A percentile compares a stretch with the other conserved stretches of the same genome.
phyloP scores from a whole-genome alignment of 1,140 invertebrate genomes.

The Drosophila funebris region DNA sequence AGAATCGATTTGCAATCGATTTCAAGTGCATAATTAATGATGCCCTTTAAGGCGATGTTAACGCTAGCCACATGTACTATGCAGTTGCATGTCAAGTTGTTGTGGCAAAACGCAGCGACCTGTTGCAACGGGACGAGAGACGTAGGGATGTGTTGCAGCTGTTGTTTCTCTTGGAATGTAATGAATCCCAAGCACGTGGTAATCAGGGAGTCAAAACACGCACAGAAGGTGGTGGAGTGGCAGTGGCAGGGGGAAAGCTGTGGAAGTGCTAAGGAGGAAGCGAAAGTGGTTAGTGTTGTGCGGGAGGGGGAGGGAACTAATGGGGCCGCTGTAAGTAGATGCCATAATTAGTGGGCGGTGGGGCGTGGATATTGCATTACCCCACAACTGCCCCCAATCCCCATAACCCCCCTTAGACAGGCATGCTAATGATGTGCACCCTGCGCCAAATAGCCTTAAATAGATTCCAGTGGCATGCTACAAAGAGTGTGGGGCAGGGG shows the following conservation, averaged over 20 bases:
- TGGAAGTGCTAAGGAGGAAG: no score
- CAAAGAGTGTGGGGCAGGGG: no score
- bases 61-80: not conserved
- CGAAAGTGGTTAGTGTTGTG: no score
- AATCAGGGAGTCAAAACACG: not conserved
- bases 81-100: not conserved
- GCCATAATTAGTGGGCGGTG: slow-evolving; percentile 7
- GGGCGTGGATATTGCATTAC: slow-evolving; percentile 3
- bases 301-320: not conserved
- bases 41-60: not conserved
- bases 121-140: not conserved
- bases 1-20: not conserved
- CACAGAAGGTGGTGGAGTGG: not conserved
- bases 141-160: not conserved
- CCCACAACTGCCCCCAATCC: not conserved
- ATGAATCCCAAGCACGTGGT: not conserved
- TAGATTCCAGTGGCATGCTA: not conserved
- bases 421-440: slow-evolving; percentile 6
- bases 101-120: not conserved
- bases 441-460: no score
- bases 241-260: not conserved
- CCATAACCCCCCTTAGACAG: not conserved
- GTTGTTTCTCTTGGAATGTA: not conserved
- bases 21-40: not conserved
- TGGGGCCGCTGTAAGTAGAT: slow-evolving; percentile 6